These are phyloP conservation scores for Tetraodon nigroviridis DNA, from an alignment of 2,113 vertebrate species.

Conservation along the genomic window DNA sequence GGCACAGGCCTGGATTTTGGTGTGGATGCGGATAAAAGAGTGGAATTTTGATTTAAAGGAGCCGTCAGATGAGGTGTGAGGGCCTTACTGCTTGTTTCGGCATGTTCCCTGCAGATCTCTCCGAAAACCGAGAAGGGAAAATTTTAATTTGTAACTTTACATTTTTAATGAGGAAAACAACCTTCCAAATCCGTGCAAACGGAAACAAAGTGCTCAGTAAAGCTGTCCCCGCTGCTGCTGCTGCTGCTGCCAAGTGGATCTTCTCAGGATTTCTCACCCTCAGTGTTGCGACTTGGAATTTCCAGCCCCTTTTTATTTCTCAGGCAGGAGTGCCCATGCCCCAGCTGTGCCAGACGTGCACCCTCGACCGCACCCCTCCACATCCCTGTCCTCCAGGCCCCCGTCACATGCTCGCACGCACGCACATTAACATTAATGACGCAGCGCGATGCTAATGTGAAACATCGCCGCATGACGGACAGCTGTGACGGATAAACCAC, in stretches of 20 bases:
- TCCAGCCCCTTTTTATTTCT: too few species aligned
- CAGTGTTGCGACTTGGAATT: background rate
- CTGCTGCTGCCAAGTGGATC: conserved; percentile 3
- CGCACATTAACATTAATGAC: background rate
- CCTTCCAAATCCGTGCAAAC: too few species aligned
- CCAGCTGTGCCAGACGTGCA: conserved; percentile 22
- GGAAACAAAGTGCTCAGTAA: conserved; percentile 15
- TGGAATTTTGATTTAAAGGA: background rate
- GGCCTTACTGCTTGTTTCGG: background rate
- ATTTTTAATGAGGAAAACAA: conserved; percentile 7
- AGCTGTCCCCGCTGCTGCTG: background rate
- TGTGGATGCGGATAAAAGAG: background rate
- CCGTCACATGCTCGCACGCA: background rate
- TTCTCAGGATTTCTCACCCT: background rate
- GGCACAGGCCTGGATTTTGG: background rate
- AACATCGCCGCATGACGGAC: conserved; percentile 11
- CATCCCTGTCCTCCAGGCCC: conserved; percentile 1
- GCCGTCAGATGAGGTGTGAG: background rate
- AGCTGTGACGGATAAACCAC: background rate
- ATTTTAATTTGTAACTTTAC: background rate
- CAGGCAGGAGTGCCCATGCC: background rate
- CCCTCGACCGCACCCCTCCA: conserved; percentile 14
- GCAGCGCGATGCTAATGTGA: conserved; percentile 2
- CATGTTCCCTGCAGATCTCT: background rate
- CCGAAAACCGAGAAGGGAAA: background rate